Evolutionary conservation across 1,140 invertebrate genomes (phyloP).

Genomic region (Megathymus violae): DNA sequence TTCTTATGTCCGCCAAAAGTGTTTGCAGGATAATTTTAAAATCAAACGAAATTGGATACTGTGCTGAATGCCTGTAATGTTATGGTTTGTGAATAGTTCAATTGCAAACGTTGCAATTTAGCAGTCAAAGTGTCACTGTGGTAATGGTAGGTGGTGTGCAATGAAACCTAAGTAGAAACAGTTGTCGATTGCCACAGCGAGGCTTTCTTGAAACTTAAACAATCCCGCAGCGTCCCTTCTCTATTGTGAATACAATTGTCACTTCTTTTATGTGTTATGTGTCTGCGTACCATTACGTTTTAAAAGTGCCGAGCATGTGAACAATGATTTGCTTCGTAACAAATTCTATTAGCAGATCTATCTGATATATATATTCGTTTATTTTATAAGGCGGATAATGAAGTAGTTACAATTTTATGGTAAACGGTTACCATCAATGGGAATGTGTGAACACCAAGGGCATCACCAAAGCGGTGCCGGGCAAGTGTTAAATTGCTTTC

Average conservation of each 20-base stretch:
- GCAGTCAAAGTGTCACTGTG: conserved; percentile 29
- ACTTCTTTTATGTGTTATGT: conserved; percentile 7
- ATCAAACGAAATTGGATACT: conserved; percentile 13
- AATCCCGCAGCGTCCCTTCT: conserved; percentile 4
- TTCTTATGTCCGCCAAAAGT: background rate
- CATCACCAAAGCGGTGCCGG: too few species aligned
- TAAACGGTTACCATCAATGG: too few species aligned
- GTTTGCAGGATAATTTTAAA: background rate
- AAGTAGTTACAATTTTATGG: too few species aligned
- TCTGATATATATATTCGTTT: too few species aligned
- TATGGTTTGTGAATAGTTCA: background rate
- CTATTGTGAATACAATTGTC: conserved; percentile 24
- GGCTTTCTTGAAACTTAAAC: conserved; percentile 28
- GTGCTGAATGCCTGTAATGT: conserved; percentile 1
- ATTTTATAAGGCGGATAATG: too few species aligned
- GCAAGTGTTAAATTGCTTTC: too few species aligned
- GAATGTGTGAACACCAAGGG: too few species aligned
- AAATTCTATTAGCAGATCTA: too few species aligned
- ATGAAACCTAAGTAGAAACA: conserved; percentile 31
- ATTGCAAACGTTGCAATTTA: conserved; percentile 31
- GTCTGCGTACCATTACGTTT: too few species aligned
- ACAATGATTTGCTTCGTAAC: too few species aligned
- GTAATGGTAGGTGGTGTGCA: conserved; percentile 25
- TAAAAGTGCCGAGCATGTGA: too few species aligned
- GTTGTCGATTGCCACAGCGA: conserved; percentile 25